A percentile compares a stretch with the other conserved stretches of the same genome.
These are phyloP conservation scores for Formica aserva DNA, from an alignment of 2,888 invertebrate species.

Conservation along the genomic window DNA sequence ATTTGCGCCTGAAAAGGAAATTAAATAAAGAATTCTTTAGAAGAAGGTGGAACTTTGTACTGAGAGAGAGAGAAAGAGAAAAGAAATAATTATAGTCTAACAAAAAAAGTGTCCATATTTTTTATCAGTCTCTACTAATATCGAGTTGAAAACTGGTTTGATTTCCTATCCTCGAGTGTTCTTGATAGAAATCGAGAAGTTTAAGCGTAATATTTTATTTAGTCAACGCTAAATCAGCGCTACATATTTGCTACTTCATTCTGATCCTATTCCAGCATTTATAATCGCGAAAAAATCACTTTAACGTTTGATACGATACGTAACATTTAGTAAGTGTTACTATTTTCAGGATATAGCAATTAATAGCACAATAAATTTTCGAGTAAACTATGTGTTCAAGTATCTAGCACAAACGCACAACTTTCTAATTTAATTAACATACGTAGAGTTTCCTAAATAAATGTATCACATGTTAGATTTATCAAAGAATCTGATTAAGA, in stretches of 20 bases:
- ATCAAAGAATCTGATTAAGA: background rate
- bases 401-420: background rate
- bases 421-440: conserved; percentile 46
- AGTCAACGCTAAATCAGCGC: background rate
- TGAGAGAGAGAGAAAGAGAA: too few species aligned
- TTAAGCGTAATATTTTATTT: background rate
- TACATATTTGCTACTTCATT: background rate
- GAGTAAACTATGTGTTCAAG: conserved; percentile 12
- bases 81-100: background rate
- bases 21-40: background rate
- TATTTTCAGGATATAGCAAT: conserved; percentile 26
- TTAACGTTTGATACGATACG: conserved; percentile 14
- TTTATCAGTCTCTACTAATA: background rate
- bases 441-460: background rate
- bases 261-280: background rate
- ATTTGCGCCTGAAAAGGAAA: background rate
- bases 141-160: conserved; percentile 20
- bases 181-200: background rate
- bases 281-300: conserved; percentile 5
- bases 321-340: conserved; percentile 46
- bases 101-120: conserved; percentile 25
- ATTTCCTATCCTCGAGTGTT: conserved; percentile 1
- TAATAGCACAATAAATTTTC: background rate
- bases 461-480: conserved; percentile 18
- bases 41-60: conserved; percentile 19